phyloP scores from a whole-genome alignment of 2,888 invertebrate species.

The Deilephila elpenor region DNA sequence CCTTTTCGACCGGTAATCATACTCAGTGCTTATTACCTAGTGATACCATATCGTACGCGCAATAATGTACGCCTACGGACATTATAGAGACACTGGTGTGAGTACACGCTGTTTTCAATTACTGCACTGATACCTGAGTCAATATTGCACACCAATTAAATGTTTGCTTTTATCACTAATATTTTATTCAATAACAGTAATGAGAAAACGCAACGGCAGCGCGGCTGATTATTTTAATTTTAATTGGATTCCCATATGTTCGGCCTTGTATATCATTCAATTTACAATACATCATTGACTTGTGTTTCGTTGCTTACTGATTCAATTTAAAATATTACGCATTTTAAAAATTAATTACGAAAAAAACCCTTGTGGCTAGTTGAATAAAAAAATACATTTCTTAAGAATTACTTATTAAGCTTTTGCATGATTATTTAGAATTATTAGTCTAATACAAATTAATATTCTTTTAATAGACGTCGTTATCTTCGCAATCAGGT shows the following conservation, averaged over 20 bases:
- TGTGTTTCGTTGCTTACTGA: too few species aligned
- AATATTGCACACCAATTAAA: constrained; percentile 8
- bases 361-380: neutral
- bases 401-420: neutral
- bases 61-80: constrained; percentile 31
- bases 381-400: neutral
- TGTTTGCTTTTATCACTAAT: neutral
- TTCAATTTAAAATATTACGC: too few species aligned
- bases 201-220: neutral
- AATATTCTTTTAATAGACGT: neutral
- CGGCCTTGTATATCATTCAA: neutral
- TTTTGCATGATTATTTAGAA: neutral
- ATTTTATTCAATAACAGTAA: neutral
- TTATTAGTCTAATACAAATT: neutral
- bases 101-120: constrained; percentile 35
- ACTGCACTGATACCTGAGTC: constrained; percentile 10
- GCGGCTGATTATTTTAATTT: neutral
- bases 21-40: neutral
- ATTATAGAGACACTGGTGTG: constrained; percentile 36
- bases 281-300: too few species aligned
- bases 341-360: too few species aligned
- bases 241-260: neutral
- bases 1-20: constrained; percentile 32
- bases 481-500: constrained; percentile 48
- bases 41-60: constrained; percentile 3